phyloP scores from a whole-genome alignment of 2,113 vertebrate species.

The Xiphophorus hellerii region DNA sequence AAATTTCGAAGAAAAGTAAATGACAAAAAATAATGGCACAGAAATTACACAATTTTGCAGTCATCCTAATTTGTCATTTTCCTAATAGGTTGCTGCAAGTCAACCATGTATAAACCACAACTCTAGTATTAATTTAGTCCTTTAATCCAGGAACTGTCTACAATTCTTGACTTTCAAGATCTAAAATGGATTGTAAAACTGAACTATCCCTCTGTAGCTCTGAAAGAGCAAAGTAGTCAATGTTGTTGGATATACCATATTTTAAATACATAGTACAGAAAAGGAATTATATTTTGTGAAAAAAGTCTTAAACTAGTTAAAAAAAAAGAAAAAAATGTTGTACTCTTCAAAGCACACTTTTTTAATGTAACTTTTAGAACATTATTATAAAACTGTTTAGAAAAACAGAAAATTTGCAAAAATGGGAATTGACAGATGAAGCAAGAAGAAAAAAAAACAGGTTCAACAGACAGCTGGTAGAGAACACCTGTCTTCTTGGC shows the following conservation, averaged over 20 bases:
- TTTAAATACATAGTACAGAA: background rate
- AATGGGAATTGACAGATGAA: constrained; percentile 34
- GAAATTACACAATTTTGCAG: background rate
- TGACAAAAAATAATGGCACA: background rate
- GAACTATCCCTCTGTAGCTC: background rate
- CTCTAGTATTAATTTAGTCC: background rate
- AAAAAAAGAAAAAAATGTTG: too few species aligned
- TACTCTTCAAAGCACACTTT: constrained; percentile 24
- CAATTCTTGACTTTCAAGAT: background rate
- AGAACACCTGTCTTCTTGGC: constrained; percentile 78
- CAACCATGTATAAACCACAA: background rate
- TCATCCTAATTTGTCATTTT: background rate
- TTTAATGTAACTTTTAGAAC: constrained; percentile 22
- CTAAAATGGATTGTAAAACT: background rate
- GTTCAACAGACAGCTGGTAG: constrained; percentile 73
- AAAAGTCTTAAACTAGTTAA: background rate
- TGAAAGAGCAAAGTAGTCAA: background rate
- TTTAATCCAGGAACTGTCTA: background rate
- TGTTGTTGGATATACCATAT: background rate
- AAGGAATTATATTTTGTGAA: background rate
- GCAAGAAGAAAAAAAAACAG: constrained; percentile 31
- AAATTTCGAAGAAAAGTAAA: background rate
- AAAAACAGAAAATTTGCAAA: constrained; percentile 35
- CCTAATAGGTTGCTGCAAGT: background rate
- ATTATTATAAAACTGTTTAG: constrained; percentile 31